Evolutionary conservation across 1,140 invertebrate species (phyloP).

Genomic region (Riptortus pedestris): DNA sequence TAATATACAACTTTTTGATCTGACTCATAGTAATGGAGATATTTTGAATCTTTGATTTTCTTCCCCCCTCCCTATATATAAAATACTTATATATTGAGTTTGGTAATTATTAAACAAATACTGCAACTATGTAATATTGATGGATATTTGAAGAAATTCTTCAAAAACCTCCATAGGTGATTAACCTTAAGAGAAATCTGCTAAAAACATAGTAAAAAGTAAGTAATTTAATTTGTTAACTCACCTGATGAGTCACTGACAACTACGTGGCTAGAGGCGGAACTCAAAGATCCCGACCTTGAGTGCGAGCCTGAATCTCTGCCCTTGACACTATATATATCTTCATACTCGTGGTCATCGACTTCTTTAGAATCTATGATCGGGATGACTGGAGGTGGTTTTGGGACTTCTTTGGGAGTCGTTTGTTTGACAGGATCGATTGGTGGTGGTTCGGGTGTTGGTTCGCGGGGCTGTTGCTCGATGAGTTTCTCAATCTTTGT

Average conservation of each 20-base stretch:
- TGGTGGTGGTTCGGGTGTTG: neutral
- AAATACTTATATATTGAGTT: too few relatives aligned
- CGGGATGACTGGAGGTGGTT: neutral
- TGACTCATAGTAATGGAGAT: too few relatives aligned
- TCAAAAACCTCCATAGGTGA: too few relatives aligned
- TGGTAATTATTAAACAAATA: too few relatives aligned
- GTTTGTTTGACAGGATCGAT: neutral
- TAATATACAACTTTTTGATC: too few relatives aligned
- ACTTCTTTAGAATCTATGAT: conserved; percentile 39
- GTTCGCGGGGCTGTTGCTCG: neutral
- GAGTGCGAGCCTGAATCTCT: conserved; percentile 57
- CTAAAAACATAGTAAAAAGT: too few relatives aligned
- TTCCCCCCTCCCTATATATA: too few relatives aligned
- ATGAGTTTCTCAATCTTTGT: neutral
- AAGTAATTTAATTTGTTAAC: too few relatives aligned
- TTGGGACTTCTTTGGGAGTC: neutral
- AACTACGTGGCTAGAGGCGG: neutral
- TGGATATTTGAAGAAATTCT: too few relatives aligned
- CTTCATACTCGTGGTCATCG: conserved; percentile 60
- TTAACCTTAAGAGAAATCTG: too few relatives aligned
- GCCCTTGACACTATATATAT: conserved; percentile 53
- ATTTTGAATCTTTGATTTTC: too few relatives aligned
- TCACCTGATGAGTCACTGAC: conserved; percentile 27
- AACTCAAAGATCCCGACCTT: conserved; percentile 41
- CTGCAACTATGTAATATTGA: too few relatives aligned